Evolutionary conservation across 2,113 vertebrate species (phyloP).

Genomic region (Brachypteracias leptosomus): DNA sequence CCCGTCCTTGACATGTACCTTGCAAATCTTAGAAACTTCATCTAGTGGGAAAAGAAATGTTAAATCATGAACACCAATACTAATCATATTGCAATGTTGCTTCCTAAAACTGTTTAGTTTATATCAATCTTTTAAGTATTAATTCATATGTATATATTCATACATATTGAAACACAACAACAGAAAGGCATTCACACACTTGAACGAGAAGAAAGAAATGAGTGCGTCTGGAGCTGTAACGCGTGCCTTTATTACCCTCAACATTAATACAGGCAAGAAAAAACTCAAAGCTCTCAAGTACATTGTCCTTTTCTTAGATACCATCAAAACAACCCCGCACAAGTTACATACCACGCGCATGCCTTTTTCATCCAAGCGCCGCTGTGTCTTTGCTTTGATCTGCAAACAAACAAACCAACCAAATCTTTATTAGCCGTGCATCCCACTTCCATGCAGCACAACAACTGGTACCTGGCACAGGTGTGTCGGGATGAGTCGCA

Average conservation of each 20-base stretch:
- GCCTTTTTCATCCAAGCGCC: neutral
- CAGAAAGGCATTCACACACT: conserved; percentile 31
- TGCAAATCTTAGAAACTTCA: conserved; percentile 87
- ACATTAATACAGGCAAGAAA: neutral
- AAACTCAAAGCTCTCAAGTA: conserved; percentile 3
- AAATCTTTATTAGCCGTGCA: neutral
- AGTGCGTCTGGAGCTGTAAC: neutral
- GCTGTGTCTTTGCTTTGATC: neutral
- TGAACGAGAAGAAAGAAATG: conserved; percentile 32
- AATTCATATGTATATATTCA: conserved; percentile 82
- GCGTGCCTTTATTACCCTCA: neutral
- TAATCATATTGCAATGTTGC: conserved; percentile 63
- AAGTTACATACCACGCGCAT: accelerated
- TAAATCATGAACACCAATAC: conserved; percentile 76
- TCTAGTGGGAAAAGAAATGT: conserved; percentile 84
- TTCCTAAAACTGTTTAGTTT: conserved; percentile 71
- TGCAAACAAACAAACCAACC: neutral
- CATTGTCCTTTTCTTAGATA: neutral
- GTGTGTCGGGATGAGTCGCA: neutral
- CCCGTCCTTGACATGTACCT: conserved; percentile 87
- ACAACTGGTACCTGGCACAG: neutral
- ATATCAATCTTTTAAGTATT: conserved; percentile 75
- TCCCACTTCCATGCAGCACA: neutral
- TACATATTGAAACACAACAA: conserved; percentile 63
- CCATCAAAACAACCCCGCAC: neutral